Conservation (phyloP, 2,888 invertebrate species). For the Megaustenia siamemsis region DNA sequence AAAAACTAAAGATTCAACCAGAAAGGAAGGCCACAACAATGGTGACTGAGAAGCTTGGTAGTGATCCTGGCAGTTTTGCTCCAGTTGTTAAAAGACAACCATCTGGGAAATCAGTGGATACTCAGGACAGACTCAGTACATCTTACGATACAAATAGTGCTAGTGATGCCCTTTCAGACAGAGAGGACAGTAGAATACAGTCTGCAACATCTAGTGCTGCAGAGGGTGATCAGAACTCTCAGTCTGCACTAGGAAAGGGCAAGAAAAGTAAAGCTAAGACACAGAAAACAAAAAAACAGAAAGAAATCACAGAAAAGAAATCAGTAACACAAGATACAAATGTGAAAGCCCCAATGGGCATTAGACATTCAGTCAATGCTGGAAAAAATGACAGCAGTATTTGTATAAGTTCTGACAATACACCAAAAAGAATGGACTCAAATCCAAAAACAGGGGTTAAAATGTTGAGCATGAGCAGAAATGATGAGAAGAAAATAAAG, state of each 20-base stretch:
- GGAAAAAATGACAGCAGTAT: conserved; percentile 49
- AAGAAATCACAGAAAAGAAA: conserved; percentile 55
- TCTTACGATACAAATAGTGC: conserved; percentile 61
- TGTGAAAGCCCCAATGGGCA: conserved; percentile 69
- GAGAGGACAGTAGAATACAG: conserved; percentile 60
- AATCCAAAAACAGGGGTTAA: conserved; percentile 56
- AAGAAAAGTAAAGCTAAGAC: conserved; percentile 65
- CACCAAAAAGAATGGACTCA: conserved; percentile 21
- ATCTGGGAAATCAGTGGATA: conserved; percentile 3
- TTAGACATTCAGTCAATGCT: conserved; percentile 70
- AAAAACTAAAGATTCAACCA: conserved; percentile 82
- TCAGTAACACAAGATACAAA: conserved; percentile 70
- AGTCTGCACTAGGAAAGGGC: conserved; percentile 52
- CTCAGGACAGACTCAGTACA: conserved; percentile 46
- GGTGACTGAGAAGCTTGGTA: conserved; percentile 87
- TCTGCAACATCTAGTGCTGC: conserved; percentile 41
- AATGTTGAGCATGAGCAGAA: conserved; percentile 55
- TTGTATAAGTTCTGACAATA: conserved; percentile 11
- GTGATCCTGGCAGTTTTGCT: conserved; percentile 52
- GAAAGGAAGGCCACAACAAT: conserved; percentile 84
- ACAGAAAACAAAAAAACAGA: conserved; percentile 62
- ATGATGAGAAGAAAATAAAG: conserved; percentile 53
- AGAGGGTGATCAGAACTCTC: conserved; percentile 54
- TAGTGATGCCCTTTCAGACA: conserved; percentile 65
- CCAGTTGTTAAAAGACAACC: conserved; percentile 25